Conservation (phyloP, 2,888 invertebrate species). For the Zhengitettix transpicula region DNA sequence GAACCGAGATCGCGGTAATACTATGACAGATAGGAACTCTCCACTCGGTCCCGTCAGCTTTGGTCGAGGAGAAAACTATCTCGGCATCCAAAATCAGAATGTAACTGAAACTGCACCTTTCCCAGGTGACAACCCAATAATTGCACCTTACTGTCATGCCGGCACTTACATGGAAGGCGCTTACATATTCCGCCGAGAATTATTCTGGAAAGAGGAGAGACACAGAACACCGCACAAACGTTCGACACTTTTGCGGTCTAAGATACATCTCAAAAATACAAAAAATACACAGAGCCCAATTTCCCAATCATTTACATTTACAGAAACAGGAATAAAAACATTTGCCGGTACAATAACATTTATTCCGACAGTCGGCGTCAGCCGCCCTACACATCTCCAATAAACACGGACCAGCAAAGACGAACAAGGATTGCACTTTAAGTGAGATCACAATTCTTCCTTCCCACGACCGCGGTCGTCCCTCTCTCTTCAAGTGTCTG, state of each 20-base stretch:
- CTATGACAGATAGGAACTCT: constrained; percentile 17
- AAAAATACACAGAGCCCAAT: neutral
- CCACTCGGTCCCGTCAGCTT: constrained; percentile 15
- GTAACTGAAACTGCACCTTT: no score
- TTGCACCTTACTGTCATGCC: neutral
- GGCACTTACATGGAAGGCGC: neutral
- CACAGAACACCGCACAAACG: constrained; percentile 3
- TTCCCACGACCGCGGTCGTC: neutral
- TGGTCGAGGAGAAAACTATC: constrained; percentile 10
- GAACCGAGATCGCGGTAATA: constrained; percentile 8
- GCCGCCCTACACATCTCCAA: no score
- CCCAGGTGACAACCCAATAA: no score
- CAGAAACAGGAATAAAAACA: neutral
- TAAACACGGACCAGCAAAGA: no score
- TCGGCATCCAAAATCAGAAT: no score
- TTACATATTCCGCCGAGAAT: constrained; percentile 4
- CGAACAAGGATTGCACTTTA: no score
- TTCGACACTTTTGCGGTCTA: constrained; percentile 1
- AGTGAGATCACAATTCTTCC: neutral
- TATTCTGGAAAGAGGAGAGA: constrained; percentile 4
- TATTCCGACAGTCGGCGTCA: no score
- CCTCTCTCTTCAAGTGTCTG: neutral
- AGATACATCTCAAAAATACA: neutral
- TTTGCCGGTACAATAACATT: no score
- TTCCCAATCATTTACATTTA: constrained; percentile 1